Evolutionary conservation across 2,113 vertebrate species (phyloP).

Genomic region (Mirounga angustirostris): DNA sequence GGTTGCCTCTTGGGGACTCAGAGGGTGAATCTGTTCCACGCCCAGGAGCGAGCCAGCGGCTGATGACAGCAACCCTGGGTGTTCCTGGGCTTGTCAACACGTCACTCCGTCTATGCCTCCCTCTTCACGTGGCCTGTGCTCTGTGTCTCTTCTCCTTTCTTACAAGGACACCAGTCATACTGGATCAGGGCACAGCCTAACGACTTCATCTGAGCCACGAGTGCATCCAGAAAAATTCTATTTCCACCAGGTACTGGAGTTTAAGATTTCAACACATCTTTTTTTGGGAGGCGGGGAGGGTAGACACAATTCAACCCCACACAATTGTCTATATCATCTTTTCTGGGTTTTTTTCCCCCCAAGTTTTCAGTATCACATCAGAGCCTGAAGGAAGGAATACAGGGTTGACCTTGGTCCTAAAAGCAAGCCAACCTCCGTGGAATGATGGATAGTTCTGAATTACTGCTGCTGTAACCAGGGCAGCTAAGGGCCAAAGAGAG

Average conservation of each 20-base stretch:
- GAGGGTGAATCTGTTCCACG: rapidly evolving
- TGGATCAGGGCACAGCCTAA: background rate
- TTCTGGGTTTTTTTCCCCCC: background rate
- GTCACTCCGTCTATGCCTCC: rapidly evolving
- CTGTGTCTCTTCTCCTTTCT: background rate
- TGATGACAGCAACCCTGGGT: rapidly evolving
- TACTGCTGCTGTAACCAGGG: background rate
- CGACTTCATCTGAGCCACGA: background rate
- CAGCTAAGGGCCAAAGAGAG: background rate
- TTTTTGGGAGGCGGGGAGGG: rapidly evolving
- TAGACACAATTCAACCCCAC: background rate
- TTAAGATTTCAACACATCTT: background rate
- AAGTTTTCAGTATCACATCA: background rate
- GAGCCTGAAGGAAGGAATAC: background rate
- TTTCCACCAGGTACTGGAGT: background rate
- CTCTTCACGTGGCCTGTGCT: rapidly evolving
- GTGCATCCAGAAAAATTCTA: background rate
- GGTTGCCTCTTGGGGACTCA: background rate
- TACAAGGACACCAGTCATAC: too few relatives aligned
- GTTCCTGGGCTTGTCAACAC: rapidly evolving
- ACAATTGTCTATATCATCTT: background rate
- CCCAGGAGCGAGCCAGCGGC: background rate
- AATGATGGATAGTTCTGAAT: background rate
- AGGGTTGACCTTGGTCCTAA: background rate
- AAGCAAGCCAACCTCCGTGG: background rate